phyloP scores from a whole-genome alignment of 1,140 invertebrate species.

The Tigriopus japonicus region DNA sequence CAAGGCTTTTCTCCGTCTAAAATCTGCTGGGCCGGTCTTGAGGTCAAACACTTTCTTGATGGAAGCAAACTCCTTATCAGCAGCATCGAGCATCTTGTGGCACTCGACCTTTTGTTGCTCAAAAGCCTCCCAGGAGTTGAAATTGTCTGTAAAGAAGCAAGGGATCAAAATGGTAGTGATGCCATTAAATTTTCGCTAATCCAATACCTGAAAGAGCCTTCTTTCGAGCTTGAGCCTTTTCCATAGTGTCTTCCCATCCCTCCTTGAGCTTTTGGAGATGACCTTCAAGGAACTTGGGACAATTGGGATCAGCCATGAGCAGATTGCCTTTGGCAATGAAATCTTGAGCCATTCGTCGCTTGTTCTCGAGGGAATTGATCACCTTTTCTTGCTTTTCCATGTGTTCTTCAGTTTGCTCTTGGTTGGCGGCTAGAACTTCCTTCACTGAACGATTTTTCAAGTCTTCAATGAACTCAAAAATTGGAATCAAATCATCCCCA shows the following conservation, averaged over 20 bases:
- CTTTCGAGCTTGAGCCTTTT: conserved; percentile 17
- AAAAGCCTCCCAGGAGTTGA: conserved; percentile 19
- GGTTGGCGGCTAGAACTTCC: conserved; percentile 19
- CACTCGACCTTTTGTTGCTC: conserved; percentile 18
- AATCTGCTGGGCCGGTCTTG: conserved; percentile 18
- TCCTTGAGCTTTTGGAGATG: conserved; percentile 19
- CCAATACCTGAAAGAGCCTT: neutral
- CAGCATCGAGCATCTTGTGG: conserved; percentile 17
- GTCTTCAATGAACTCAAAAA: conserved; percentile 20
- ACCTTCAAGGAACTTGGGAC: conserved; percentile 19
- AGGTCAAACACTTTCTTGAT: conserved; percentile 20
- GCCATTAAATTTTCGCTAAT: neutral
- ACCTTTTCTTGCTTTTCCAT: conserved; percentile 22
- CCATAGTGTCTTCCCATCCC: conserved; percentile 20
- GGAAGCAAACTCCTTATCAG: conserved; percentile 19
- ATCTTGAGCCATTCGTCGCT: conserved; percentile 19
- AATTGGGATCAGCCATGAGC: conserved; percentile 19
- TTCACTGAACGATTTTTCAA: conserved; percentile 19
- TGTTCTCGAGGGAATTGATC: conserved; percentile 19
- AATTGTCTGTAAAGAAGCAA: conserved; percentile 14
- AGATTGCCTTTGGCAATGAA: conserved; percentile 18
- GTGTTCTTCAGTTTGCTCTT: conserved; percentile 21
- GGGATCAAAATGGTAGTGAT: neutral
- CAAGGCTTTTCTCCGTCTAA: conserved; percentile 19
- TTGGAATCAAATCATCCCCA: conserved; percentile 20